A percentile compares a stretch with the other conserved stretches of the same genome.
These are phyloP conservation scores for Aix galericulata DNA, from an alignment of 2,113 vertebrate genomes.

Conservation along the genomic window DNA sequence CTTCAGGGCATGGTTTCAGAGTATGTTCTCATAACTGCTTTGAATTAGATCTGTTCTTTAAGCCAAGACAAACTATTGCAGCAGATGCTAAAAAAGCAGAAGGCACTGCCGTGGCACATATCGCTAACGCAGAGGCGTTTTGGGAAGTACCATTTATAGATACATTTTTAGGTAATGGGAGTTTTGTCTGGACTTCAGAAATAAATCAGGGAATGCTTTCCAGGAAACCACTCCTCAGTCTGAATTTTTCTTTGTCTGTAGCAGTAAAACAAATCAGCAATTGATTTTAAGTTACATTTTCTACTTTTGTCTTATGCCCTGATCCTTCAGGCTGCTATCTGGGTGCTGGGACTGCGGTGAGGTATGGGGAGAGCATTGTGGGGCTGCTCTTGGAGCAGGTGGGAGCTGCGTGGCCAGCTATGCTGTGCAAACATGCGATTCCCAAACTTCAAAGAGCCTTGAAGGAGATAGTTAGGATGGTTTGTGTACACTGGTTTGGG, in stretches of 20 bases:
- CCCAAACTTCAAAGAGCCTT: neutral
- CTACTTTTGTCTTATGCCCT: fast-evolving
- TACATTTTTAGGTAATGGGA: neutral
- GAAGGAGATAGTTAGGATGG: neutral
- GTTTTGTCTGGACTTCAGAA: neutral
- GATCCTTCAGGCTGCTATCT: fast-evolving
- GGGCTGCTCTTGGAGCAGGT: fast-evolving
- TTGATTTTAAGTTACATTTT: neutral
- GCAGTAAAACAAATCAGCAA: neutral
- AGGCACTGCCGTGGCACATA: neutral
- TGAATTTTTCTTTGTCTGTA: neutral
- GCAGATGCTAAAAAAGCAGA: neutral
- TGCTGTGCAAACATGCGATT: fast-evolving
- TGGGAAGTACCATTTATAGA: neutral
- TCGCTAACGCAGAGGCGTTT: neutral
- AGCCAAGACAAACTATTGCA: fast-evolving
- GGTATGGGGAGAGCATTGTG: fast-evolving
- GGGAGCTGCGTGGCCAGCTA: neutral
- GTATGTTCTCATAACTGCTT: neutral
- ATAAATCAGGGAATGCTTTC: neutral
- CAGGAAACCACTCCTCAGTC: neutral
- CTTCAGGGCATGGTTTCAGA: neutral
- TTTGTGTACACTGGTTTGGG: fast-evolving
- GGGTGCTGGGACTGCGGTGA: neutral
- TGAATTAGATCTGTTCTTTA: fast-evolving